Percentiles rank a stretch among this genome's conserved stretches.
Evolutionary conservation across 2,888 invertebrate species (phyloP).

Genomic region (Tillus elongatus): DNA sequence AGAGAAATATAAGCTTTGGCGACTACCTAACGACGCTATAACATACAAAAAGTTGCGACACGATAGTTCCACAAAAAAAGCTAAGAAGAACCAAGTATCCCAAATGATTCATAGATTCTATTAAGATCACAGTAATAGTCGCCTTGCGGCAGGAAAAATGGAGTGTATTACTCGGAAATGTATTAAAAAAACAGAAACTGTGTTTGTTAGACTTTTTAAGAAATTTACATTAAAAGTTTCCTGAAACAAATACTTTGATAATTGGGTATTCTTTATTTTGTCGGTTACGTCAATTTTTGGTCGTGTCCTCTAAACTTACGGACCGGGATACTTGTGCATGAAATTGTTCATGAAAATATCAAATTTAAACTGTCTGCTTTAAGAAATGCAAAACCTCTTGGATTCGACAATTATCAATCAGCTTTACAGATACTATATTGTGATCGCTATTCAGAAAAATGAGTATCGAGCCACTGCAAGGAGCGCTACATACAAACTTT

Average conservation of each 20-base stretch:
- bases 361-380: neutral
- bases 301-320: neutral
- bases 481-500: neutral
- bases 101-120: neutral
- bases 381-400: neutral
- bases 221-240: conserved; percentile 5
- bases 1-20: conserved; percentile 5
- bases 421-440: too few relatives aligned
- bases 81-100: too few relatives aligned
- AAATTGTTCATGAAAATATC: neutral
- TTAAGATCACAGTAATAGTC: neutral
- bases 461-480: neutral
- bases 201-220: neutral
- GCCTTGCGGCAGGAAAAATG: conserved; percentile 3
- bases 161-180: conserved; percentile 3
- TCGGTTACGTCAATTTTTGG: neutral
- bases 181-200: conserved; percentile 3
- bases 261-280: neutral
- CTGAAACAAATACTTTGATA: neutral
- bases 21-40: neutral
- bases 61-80: too few relatives aligned
- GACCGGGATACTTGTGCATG: conserved; percentile 1
- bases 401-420: too few relatives aligned
- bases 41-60: too few relatives aligned
- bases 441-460: neutral